A percentile compares a stretch with the other conserved stretches of the same genome.
These are phyloP conservation scores for Drosophila niveifrons DNA, from an alignment of 2,888 invertebrate genomes.

Conservation along the genomic window DNA sequence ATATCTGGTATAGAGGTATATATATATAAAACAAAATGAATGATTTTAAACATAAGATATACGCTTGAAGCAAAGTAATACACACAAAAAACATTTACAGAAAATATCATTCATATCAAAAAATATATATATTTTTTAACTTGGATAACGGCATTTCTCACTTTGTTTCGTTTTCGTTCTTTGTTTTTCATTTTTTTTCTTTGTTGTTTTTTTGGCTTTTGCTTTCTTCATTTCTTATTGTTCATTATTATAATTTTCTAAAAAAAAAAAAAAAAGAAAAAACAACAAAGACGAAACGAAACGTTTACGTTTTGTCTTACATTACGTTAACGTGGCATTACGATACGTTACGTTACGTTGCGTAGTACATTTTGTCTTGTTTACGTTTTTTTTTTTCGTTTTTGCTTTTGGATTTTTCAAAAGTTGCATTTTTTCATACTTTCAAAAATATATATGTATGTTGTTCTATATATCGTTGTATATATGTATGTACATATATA, in stretches of 20 bases:
- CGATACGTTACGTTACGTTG: slow-evolving; percentile 18
- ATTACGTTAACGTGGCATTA: slow-evolving; percentile 15
- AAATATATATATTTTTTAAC: slow-evolving; percentile 6
- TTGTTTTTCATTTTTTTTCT: slow-evolving; percentile 4
- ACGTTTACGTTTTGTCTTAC: slow-evolving; percentile 33
- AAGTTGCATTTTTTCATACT: slow-evolving; percentile 74
- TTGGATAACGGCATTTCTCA: slow-evolving; percentile 1
- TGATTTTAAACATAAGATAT: slow-evolving; percentile 37
- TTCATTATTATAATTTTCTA: slow-evolving; percentile 3
- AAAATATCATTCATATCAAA: slow-evolving; percentile 22
- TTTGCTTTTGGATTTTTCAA: slow-evolving; percentile 59
- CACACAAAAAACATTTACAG: slow-evolving; percentile 45
- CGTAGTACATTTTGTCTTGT: slow-evolving; percentile 28
- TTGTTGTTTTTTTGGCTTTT: slow-evolving; percentile 39
- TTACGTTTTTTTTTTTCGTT: slow-evolving; percentile 15
- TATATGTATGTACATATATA: slow-evolving; percentile 54
- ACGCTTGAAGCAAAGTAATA: slow-evolving; percentile 58
- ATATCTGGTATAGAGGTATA: slow-evolving; percentile 15
- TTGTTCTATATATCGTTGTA: slow-evolving; percentile 45
- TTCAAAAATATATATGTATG: slow-evolving; percentile 69
- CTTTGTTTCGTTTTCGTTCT: slow-evolving; percentile 10
- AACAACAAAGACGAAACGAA: slow-evolving; percentile 46
- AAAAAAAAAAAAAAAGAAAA: slow-evolving; percentile 4
- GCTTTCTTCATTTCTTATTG: slow-evolving; percentile 11
- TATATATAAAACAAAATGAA: slow-evolving; percentile 44